Percentiles rank a stretch among this genome's conserved stretches.
Conservation (phyloP, 92 coral and sea anemone genomes). For the Epizoanthus fatuus region DNA sequence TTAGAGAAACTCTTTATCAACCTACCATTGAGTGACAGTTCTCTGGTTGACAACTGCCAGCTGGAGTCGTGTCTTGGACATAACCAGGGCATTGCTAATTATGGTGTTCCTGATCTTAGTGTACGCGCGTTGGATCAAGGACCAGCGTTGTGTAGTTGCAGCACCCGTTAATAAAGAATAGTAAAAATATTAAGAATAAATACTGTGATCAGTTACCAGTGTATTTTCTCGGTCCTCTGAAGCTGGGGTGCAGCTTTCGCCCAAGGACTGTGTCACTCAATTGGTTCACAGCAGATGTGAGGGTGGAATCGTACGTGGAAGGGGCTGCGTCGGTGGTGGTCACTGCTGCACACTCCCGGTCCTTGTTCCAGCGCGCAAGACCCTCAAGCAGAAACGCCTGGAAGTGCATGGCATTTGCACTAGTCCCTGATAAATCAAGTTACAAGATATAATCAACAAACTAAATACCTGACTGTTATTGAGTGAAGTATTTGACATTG, state of each 20-base stretch:
- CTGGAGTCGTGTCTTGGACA: no score
- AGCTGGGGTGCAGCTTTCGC: not conserved
- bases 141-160: no score
- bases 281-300: conserved; percentile 13
- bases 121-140: no score
- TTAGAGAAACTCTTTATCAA: no score
- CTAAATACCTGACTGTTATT: no score
- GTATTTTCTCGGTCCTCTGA: conserved; percentile 46
- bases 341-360: conserved; percentile 41
- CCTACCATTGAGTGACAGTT: no score
- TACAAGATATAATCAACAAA: no score
- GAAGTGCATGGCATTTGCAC: conserved; percentile 75
- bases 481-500: no score
- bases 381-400: conserved; percentile 84
- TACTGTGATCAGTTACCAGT: conserved; percentile 25
- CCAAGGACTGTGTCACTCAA: conserved; percentile 38
- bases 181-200: not conserved
- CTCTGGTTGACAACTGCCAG: no score
- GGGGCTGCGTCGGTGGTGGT: not conserved
- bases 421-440: conserved; percentile 36
- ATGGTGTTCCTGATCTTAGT: no score
- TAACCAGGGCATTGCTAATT: no score
- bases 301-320: not conserved
- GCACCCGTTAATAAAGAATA: not conserved
- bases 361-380: conserved; percentile 65